Conservation (phyloP, 2,113 vertebrate species). For the Oncorhynchus nerka region DNA sequence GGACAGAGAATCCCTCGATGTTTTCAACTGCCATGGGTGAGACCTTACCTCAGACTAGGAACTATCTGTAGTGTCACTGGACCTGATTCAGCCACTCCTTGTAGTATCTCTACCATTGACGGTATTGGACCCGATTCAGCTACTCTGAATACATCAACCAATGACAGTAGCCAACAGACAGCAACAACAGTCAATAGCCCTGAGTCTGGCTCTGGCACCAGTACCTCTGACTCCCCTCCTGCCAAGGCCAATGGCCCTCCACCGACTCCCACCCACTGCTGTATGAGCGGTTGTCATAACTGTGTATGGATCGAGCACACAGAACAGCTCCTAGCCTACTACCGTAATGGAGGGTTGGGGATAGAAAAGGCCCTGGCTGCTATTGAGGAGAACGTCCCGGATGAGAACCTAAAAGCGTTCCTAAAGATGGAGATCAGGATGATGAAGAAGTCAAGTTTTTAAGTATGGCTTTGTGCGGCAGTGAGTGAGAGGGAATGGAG, state of each 20-base stretch:
- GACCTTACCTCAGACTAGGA: background rate
- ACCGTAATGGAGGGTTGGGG: slow-evolving; percentile 71
- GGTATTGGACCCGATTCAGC: too few species aligned
- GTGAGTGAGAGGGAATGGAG: too few species aligned
- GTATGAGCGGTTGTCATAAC: slow-evolving; percentile 90
- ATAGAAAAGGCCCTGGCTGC: slow-evolving; percentile 72
- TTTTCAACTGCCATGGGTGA: background rate
- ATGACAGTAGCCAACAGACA: too few species aligned
- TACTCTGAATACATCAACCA: too few species aligned
- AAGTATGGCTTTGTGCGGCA: too few species aligned
- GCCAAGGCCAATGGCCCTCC: slow-evolving; percentile 38
- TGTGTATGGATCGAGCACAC: slow-evolving; percentile 90
- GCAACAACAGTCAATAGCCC: background rate
- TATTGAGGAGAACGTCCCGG: slow-evolving; percentile 80
- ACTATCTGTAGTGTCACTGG: background rate
- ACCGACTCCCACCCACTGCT: slow-evolving; percentile 82
- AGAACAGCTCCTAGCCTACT: slow-evolving; percentile 77
- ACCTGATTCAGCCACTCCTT: background rate
- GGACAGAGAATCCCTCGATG: background rate
- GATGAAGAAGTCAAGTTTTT: slow-evolving; percentile 54
- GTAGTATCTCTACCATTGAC: too few species aligned
- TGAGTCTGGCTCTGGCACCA: background rate
- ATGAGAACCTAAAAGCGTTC: slow-evolving; percentile 87
- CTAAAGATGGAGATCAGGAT: slow-evolving; percentile 87
- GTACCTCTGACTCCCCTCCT: background rate